These are phyloP conservation scores for Drepana arcuata DNA, from an alignment of 1,140 invertebrate species.

Conservation along the genomic window DNA sequence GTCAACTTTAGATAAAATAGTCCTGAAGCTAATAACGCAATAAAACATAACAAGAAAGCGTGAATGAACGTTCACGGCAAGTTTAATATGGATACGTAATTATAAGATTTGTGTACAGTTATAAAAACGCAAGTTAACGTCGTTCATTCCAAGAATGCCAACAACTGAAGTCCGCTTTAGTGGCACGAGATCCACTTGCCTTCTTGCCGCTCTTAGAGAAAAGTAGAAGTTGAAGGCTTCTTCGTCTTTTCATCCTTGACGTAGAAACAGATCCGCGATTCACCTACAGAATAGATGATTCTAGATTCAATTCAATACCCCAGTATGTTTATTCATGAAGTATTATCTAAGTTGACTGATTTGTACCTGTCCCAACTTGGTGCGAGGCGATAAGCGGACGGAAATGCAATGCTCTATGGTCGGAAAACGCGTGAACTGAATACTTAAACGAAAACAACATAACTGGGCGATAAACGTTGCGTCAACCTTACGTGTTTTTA, in stretches of 20 bases:
- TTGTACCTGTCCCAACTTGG: conserved; percentile 38
- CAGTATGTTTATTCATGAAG: conserved; percentile 27
- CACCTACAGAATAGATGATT: too few relatives aligned
- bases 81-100: too few relatives aligned
- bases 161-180: too few relatives aligned
- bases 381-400: conserved; percentile 32
- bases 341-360: conserved; percentile 43
- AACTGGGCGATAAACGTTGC: conserved; percentile 21
- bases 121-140: too few relatives aligned
- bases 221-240: too few relatives aligned
- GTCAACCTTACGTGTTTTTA: conserved; percentile 19
- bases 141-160: too few relatives aligned
- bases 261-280: background rate
- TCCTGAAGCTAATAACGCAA: conserved; percentile 3
- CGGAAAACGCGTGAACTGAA: conserved; percentile 29
- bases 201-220: too few relatives aligned
- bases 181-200: too few relatives aligned
- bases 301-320: background rate
- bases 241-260: too few relatives aligned
- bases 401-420: conserved; percentile 51
- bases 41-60: too few relatives aligned
- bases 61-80: too few relatives aligned
- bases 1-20: conserved; percentile 3
- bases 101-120: too few relatives aligned
- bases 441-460: conserved; percentile 11